Evolutionary conservation across 2,113 vertebrate genomes (phyloP).

Genomic region (Dryoscopus gambensis): DNA sequence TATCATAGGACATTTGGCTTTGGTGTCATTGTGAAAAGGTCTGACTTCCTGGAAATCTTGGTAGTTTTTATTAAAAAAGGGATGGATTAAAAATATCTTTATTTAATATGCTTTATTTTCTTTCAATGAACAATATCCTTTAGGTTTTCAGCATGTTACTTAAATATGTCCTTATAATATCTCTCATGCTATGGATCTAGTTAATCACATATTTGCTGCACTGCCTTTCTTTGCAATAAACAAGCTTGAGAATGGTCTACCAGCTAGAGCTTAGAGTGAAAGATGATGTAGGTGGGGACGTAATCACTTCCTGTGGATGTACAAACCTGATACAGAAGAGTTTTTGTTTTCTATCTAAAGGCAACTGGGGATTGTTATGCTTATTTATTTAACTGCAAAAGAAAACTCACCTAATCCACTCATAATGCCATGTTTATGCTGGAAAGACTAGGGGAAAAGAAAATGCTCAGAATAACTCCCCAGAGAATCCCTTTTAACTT

Average conservation of each 20-base stretch:
- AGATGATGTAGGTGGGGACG: neutral
- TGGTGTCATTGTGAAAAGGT: neutral
- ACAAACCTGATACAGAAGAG: neutral
- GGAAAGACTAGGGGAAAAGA: neutral
- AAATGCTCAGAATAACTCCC: neutral
- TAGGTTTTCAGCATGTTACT: neutral
- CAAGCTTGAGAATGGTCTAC: neutral
- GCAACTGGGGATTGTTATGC: neutral
- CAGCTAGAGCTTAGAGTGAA: neutral
- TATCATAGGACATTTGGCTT: neutral
- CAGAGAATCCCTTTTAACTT: neutral
- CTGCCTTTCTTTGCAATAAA: neutral
- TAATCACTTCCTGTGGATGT: neutral
- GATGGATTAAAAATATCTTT: neutral
- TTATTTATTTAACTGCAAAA: neutral
- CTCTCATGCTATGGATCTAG: neutral
- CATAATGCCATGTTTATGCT: neutral
- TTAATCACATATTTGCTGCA: neutral
- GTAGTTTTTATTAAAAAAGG: neutral
- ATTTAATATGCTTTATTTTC: neutral
- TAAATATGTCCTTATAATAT: neutral
- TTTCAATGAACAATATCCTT: neutral
- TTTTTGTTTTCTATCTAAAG: neutral
- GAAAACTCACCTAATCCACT: neutral
- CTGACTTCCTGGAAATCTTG: neutral